Evolutionary conservation across 1,140 invertebrate species (phyloP).

Genomic region (Bradynema listronoti): DNA sequence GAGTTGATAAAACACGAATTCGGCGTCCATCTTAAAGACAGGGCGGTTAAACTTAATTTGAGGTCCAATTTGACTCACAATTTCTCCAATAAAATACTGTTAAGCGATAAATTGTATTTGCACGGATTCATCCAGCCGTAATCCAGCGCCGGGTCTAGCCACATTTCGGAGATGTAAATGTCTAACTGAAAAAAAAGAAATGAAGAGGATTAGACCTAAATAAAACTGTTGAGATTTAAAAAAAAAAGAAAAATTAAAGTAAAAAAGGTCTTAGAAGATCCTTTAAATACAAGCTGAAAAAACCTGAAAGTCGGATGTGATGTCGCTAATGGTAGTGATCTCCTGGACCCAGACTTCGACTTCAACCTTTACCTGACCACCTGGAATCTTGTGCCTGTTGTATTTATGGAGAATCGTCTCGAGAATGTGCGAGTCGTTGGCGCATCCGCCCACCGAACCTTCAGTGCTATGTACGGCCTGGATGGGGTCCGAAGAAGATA

Average conservation of each 20-base stretch:
- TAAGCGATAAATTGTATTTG: slow-evolving; percentile 56
- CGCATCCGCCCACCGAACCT: slow-evolving; percentile 30
- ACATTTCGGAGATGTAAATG: slow-evolving; percentile 57
- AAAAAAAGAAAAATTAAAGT: too few species aligned
- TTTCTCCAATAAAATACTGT: slow-evolving; percentile 54
- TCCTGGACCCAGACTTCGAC: slow-evolving; percentile 55
- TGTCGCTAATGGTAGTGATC: slow-evolving; percentile 56
- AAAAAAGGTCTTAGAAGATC: too few species aligned
- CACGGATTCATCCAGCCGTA: slow-evolving; percentile 52
- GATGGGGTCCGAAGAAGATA: too few species aligned
- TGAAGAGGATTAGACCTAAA: not conserved
- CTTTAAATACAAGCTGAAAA: too few species aligned
- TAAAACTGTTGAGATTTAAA: not conserved
- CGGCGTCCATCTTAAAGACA: slow-evolving; percentile 1
- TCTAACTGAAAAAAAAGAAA: slow-evolving; percentile 42
- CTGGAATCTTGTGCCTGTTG: slow-evolving; percentile 56
- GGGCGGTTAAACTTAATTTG: not conserved
- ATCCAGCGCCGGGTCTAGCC: slow-evolving; percentile 49
- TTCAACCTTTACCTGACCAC: slow-evolving; percentile 48
- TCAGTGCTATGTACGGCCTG: not conserved
- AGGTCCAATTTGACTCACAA: slow-evolving; percentile 19
- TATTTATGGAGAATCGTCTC: slow-evolving; percentile 50
- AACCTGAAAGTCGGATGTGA: slow-evolving; percentile 55
- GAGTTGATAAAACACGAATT: slow-evolving; percentile 56
- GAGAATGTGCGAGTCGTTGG: slow-evolving; percentile 55